A percentile compares a stretch with the other conserved stretches of the same genome.
Evolutionary conservation across 2,797 vertebrate species (phyloP).

Genomic region (Denticeps clupeoides): DNA sequence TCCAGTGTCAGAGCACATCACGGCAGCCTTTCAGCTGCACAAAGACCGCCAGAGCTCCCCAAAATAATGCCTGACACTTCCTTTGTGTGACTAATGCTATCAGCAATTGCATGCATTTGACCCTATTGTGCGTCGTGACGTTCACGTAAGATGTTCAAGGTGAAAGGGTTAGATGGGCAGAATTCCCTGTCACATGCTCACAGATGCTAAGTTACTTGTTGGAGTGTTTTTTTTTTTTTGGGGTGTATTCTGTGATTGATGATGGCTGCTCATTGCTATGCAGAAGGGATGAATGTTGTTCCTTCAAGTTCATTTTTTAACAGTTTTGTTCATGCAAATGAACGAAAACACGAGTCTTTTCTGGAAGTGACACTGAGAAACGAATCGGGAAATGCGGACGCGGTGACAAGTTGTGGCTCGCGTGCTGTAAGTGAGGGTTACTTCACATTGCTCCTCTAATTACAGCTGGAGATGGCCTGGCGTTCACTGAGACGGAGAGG

Average conservation of each 20-base stretch:
- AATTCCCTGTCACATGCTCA: too few species aligned
- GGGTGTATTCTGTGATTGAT: too few species aligned
- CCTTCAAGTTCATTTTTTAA: too few species aligned
- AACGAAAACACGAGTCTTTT: too few species aligned
- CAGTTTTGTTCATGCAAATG: too few species aligned
- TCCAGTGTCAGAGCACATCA: slow-evolving; percentile 57
- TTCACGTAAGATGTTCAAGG: slow-evolving; percentile 42
- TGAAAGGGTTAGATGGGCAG: slow-evolving; percentile 33
- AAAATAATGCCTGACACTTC: slow-evolving; percentile 33
- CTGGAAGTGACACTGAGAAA: slow-evolving; percentile 1
- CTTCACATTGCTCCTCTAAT: slow-evolving; percentile 30
- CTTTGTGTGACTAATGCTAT: slow-evolving; percentile 41
- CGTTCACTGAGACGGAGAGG: slow-evolving; percentile 27
- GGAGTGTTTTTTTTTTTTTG: too few species aligned
- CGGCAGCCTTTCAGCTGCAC: slow-evolving; percentile 53
- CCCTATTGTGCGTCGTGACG: slow-evolving; percentile 37
- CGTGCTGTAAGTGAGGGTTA: slow-evolving; percentile 22
- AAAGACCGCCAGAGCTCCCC: slow-evolving; percentile 59
- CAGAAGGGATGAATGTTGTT: too few species aligned
- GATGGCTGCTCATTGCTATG: too few species aligned
- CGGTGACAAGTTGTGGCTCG: slow-evolving; percentile 7
- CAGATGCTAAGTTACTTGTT: too few species aligned
- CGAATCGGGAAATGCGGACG: slow-evolving; percentile 7
- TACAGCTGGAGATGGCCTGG: slow-evolving; percentile 28
- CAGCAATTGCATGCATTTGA: slow-evolving; percentile 50